These are phyloP conservation scores for Spatula versicolor DNA, from an alignment of 2,797 vertebrate genomes.

Conservation along the genomic window DNA sequence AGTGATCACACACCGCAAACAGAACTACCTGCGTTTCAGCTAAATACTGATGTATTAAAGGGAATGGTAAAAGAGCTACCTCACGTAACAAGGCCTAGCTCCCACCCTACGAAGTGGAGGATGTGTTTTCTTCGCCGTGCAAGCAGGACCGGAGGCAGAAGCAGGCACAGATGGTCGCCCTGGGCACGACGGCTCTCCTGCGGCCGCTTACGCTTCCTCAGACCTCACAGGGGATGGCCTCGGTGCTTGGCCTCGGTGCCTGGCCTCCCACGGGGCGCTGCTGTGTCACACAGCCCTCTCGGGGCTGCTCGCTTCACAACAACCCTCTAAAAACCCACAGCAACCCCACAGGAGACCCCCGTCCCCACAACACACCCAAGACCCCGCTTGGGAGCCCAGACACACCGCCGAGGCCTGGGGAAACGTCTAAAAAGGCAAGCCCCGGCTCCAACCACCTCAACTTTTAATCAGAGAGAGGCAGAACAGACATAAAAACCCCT, in stretches of 20 bases:
- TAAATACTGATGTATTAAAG: neutral
- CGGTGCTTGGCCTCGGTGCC: neutral
- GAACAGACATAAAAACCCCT: neutral
- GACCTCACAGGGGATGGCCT: neutral
- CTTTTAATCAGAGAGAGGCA: neutral
- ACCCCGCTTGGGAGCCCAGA: neutral
- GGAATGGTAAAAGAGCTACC: neutral
- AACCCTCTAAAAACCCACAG: neutral
- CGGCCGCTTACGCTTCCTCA: accelerated
- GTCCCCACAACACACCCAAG: accelerated
- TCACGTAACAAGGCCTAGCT: neutral
- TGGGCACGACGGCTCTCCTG: neutral
- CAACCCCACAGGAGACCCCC: neutral
- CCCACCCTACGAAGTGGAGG: accelerated
- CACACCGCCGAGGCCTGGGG: neutral
- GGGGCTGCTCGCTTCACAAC: neutral
- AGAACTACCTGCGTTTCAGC: constrained; percentile 6
- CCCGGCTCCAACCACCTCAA: neutral
- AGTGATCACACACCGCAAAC: neutral
- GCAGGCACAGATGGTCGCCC: neutral
- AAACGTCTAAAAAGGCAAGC: neutral
- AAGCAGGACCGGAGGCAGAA: neutral
- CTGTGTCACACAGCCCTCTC: neutral
- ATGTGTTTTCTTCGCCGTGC: neutral
- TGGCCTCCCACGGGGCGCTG: neutral